Percentiles rank a stretch among this genome's conserved stretches.
Conservation (phyloP, 2,888 invertebrate species). For the Catocala fraxini region DNA sequence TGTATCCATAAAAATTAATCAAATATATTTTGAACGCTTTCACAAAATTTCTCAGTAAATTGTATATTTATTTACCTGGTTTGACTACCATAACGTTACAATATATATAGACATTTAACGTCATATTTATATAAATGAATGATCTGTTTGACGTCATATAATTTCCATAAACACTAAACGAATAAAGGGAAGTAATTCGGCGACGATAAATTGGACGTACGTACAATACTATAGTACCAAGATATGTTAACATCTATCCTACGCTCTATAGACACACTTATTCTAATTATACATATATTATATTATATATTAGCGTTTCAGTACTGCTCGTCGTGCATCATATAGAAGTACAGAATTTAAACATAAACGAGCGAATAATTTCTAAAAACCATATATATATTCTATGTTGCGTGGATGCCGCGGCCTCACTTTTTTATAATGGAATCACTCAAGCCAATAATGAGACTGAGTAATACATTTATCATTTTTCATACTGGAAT, state of each 20-base stretch:
- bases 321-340: slow-evolving; percentile 67
- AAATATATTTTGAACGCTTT: too few relatives aligned
- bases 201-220: slow-evolving; percentile 22
- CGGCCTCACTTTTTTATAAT: background rate
- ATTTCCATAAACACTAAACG: slow-evolving; percentile 40
- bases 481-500: too few relatives aligned
- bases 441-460: too few relatives aligned
- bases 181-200: slow-evolving; percentile 19
- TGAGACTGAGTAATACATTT: background rate
- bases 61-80: too few relatives aligned
- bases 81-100: too few relatives aligned
- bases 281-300: slow-evolving; percentile 36
- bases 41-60: too few relatives aligned
- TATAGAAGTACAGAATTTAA: slow-evolving; percentile 48
- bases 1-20: too few relatives aligned
- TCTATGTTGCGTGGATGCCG: slow-evolving; percentile 23
- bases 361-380: slow-evolving; percentile 68
- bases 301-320: slow-evolving; percentile 55
- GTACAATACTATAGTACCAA: slow-evolving; percentile 36
- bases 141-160: slow-evolving; percentile 3
- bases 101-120: too few relatives aligned
- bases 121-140: too few relatives aligned
- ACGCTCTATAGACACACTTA: slow-evolving; percentile 67
- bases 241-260: slow-evolving; percentile 64
- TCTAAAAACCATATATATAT: slow-evolving; percentile 44